Base-by-base conservation (phyloP, 92 coral and sea anemone species). In the Scolanthus callimorphus region DNA sequence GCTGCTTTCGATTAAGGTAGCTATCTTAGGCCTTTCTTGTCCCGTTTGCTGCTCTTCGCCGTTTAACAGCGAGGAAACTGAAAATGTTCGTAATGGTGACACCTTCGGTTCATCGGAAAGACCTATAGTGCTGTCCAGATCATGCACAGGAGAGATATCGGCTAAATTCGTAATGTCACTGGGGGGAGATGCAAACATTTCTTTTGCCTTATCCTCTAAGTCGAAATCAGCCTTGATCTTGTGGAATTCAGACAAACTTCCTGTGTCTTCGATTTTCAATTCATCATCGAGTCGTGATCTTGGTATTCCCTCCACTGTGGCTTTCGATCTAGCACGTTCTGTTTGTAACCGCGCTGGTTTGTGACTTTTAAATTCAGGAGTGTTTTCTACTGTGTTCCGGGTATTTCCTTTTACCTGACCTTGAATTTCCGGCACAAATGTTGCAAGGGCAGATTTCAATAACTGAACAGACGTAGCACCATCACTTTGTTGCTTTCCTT, bases 41-140 rank as follows among this genome's bases (percentile, higher is more conserved):
- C 8, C 23, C 51, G 44, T 20, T 29, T 22, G 2, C 25, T 37
- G 6, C 17, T 19, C 27, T 31, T 59, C 81, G 51, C 59, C 41
- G 79, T 82, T 82, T 15, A 82, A 60, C 15, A 82, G 26, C 15
- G 83, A 63, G 13, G 89, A 82, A 1, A 82, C 54, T 8, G 89
- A 68, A 43, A 76, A 75, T 8, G 76, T 62, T 25, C 72, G 74
- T 20, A 78, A 52, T n/a, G 83, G 46, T 49, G 74, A 59, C 10
- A 81, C 77, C 31, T 27, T 25, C 20, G 41, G 25, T 3, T 55
- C 55, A 4, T 46, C 17, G 52, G 11, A 4, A 9, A 21, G 23
- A 28, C 71, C 62, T 13, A 39, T 49, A 27, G 51, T 27, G 10
- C n/a, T 55, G 13, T 31, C 29, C 27, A 20, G 52, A 20, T 20